Evolutionary conservation across 2,113 vertebrate genomes (phyloP).

Genomic region (Poeciliopsis occidentalis): DNA sequence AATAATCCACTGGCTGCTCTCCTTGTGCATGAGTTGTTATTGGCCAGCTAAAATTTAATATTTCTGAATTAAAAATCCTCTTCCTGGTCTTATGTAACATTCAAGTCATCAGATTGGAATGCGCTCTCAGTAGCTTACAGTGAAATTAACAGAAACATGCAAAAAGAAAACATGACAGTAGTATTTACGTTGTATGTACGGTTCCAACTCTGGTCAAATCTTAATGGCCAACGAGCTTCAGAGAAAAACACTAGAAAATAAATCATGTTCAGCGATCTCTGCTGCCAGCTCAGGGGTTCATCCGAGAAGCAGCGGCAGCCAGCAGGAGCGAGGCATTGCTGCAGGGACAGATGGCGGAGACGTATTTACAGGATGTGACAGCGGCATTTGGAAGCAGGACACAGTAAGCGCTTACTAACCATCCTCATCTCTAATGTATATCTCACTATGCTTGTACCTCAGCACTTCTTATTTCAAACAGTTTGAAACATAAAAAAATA

Average conservation of each 20-base stretch:
- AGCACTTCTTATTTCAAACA: conserved; percentile 25
- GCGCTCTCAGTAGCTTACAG: background rate
- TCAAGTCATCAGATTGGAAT: too few relatives aligned
- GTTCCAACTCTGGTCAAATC: background rate
- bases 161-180: background rate
- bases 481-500: conserved; percentile 10
- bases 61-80: too few relatives aligned
- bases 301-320: conserved; percentile 19
- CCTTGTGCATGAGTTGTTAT: too few relatives aligned
- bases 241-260: background rate
- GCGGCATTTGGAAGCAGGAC: conserved; percentile 55
- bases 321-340: conserved; percentile 35
- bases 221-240: background rate
- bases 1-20: background rate
- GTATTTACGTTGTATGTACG: background rate
- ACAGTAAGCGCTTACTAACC: conserved; percentile 57
- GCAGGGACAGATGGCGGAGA: conserved; percentile 63
- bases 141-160: background rate
- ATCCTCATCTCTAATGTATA: conserved; percentile 48
- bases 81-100: too few relatives aligned
- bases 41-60: too few relatives aligned
- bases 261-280: conserved; percentile 31
- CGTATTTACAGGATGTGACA: conserved; percentile 65
- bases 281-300: conserved; percentile 30
- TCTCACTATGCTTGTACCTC: conserved; percentile 5